Evolutionary conservation across 2,113 vertebrate species (phyloP), one percentile per base, ranked within the genome.

Genomic region (Taxidea taxus): DNA sequence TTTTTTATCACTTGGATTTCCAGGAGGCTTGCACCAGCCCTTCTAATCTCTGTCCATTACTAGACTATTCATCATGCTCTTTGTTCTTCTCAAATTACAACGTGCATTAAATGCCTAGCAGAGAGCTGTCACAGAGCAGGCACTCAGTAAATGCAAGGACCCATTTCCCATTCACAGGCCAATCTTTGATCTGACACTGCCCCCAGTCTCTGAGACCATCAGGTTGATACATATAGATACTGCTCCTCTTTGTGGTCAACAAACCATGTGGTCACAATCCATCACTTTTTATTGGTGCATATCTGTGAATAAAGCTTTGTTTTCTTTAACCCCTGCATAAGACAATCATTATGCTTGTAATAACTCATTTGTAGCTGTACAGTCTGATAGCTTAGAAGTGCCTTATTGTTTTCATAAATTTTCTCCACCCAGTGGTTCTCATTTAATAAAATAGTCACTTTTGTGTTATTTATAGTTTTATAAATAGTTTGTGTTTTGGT

Each of bases 371-470:
- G 29, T 68, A 64, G 42, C 20, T 13, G 11, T 29, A 60, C 34
- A 34, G 25, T 49, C 29, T 87, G 58, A 31, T 58, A 90, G 64
- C n/a, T 93, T 90, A 74, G 77, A 97, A 72, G 44, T 66, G 58
- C 49, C 49, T 95, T 85, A 56, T 78, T 75, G 51, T 94, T 92
- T 95, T 87, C 39, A 95, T 83, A 95, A 86, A 80, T 78, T 44
- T 70, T 84, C 39, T 87, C 82, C 29, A 85, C 11, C 42, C 42
- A 66, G 14, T 82, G 44, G 25, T 68, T 93, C 47, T 62, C 42
- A 83, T 84, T 78, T 75, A 80, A 85, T 81, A 47, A 93, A 92
- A 70, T 6, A 37, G 31, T 54, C 66, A 82, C 5, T 90, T 68
- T 83, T 4, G 6, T 7, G 85, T 72, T 54, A 62, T 84, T 90